Base-by-base conservation (phyloP, 2,888 invertebrate species). In the Eilema griseolum region DNA sequence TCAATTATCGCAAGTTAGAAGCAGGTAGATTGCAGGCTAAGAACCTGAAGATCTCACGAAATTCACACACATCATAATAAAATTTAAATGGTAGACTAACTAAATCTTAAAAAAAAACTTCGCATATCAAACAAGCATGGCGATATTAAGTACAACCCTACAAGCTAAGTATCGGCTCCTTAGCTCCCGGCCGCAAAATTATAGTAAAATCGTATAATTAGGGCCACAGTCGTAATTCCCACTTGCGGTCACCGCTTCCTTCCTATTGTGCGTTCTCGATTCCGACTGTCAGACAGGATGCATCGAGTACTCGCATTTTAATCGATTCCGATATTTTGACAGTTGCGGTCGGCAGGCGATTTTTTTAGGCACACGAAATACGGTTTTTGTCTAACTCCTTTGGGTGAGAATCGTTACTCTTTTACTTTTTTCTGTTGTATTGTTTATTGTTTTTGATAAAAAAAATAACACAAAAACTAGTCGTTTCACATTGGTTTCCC, bases 311-410 rank as follows among this genome's bases (percentile, higher is more conserved):
- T 81, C 83, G 84, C 78, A 82, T 89, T 86, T 81, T 91, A 95
- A 95, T 95, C 95, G 93, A 95, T 94, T 95, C 90, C 79, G 80
- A 90, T 89, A 87, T 92, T 92, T 92, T 92, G 94, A 93, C 94
- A 93, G 93, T 90, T 94, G 94, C 87, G 94, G 94, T 94, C 87
- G 86, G 83, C 80, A 81, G 81, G 84, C 90, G 85, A 88, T 88
- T 89, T 90, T 89, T 87, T 85, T n/a, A 20, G 52, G n/a, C 62
- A 66, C 76, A 83, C 87, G 86, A n/a, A 37, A 79, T 52, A 77
- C 41, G 84, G 90, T 91, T 65, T 90, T 89, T 88, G 66, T 69
- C 65, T 41, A 66, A 75, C 83, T 85, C 84, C 67, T 60, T 74
- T 74, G 81, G 73, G 81, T 80, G 71, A 77, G 77, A 75, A 81